Conservation (phyloP, 2,113 vertebrate species). For the Pantherophis guttatus region DNA sequence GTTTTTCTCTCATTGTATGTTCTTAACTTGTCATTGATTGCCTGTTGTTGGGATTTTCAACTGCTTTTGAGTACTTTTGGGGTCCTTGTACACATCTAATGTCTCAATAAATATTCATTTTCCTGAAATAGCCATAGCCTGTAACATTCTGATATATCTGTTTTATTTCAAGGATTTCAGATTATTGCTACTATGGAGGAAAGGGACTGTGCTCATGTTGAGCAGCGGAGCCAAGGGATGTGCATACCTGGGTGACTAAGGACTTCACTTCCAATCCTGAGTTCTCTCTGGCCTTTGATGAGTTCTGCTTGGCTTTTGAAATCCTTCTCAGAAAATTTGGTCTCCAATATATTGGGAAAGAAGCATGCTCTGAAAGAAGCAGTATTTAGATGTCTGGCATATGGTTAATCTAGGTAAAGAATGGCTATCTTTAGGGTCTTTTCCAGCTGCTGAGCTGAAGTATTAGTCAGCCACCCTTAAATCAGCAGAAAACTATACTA, state of each 20-base stretch:
- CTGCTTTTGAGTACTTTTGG: rapidly evolving
- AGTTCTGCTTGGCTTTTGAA: neutral
- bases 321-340: neutral
- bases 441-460: neutral
- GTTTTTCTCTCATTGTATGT: neutral
- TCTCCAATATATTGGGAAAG: neutral
- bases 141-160: neutral
- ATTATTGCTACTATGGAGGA: neutral
- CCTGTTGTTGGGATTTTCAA: neutral
- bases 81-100: neutral
- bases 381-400: neutral
- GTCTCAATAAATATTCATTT: neutral
- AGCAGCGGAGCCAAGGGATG: neutral
- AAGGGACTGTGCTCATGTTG: neutral
- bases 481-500: neutral
- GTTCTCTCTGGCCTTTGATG: neutral
- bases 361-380: neutral
- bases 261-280: neutral
- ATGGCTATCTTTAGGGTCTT: neutral
- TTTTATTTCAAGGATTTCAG: neutral
- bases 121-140: neutral
- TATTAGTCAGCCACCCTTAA: neutral
- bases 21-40: conserved; percentile 21
- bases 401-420: neutral
- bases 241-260: neutral